Evolutionary conservation across 1,140 invertebrate species (phyloP), one percentile per base, ranked within the genome.

Genomic region (Akabosia matsudoensis): DNA sequence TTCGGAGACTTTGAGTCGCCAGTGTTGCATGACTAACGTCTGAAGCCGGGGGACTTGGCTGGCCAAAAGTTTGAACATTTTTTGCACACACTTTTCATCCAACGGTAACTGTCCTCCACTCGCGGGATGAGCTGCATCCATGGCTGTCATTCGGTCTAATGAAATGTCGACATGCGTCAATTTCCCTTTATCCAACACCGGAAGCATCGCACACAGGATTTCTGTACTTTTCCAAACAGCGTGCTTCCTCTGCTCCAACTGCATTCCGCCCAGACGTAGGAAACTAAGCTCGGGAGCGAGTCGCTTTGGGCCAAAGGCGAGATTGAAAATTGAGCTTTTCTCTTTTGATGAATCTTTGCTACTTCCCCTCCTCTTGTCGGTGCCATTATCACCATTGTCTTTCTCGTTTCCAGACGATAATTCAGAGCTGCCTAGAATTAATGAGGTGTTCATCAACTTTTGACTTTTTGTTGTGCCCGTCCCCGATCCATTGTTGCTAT

Each of bases 101-200:
- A 78, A 37, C 14, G 73, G 31, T 3, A 74, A 18, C n/a, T 67
- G 61, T 30, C 61, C 61, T 7, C 61, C 61, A 31, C 61, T 67
- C n/a, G 61, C 61, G 2, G 61, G 61, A 67, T 67, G 61, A 22
- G 73, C 52, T 1, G 26, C 45, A 52, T 45, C 70, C 64, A n/a
- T 61, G 61, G 31, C 45, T 34, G 34, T 79, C 78, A 73, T 71
- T 79, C 67, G 77, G 34, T 79, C 78, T 10, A 78, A 24, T 74
- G 78, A 79, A 1, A 81, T 74, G 51, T 81, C 80, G 31, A 81
- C 54, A 70, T 81, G 76, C 7, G 80, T 81, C n/a, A 81, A 74
- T 74, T 81, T 81, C n/a, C 74, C 71, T 74, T 76, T 77, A 54
- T 79, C 78, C 22, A 77, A 30, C 45, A 45, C 72, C n/a, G 79